A percentile compares a stretch with the other conserved stretches of the same genome.
Conservation (phyloP, 35 echinoderm and acorn worm genomes). For the Lytechinus pictus region DNA sequence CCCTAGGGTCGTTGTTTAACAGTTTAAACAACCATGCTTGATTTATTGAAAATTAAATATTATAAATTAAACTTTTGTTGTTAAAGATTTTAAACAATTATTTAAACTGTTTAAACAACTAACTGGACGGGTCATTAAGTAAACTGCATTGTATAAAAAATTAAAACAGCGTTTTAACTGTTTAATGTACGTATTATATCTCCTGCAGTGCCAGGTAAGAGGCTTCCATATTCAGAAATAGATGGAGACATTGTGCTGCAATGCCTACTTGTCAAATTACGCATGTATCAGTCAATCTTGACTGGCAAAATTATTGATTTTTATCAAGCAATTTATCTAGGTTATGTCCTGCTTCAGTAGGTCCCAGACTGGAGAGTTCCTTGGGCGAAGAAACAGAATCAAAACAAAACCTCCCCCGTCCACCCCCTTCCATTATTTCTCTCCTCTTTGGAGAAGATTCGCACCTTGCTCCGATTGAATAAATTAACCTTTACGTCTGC, state of each 20-base stretch:
- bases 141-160: too few species aligned
- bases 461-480: background rate
- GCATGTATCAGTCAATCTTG: background rate
- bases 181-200: too few species aligned
- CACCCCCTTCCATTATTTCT: background rate
- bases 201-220: too few species aligned
- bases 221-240: background rate
- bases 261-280: background rate
- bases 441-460: background rate
- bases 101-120: too few species aligned
- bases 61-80: too few species aligned
- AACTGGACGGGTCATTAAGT: too few species aligned
- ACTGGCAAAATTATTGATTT: background rate
- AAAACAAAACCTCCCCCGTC: background rate
- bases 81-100: too few species aligned
- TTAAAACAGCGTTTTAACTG: too few species aligned
- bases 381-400: background rate
- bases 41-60: too few species aligned
- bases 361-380: background rate
- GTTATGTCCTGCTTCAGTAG: background rate
- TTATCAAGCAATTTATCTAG: background rate
- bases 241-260: background rate
- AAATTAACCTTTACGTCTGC: background rate
- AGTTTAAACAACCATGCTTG: too few species aligned
- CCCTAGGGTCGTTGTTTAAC: too few species aligned